Conservation (phyloP, 2,888 invertebrate species). For the Caenorhabditis sp. region DNA sequence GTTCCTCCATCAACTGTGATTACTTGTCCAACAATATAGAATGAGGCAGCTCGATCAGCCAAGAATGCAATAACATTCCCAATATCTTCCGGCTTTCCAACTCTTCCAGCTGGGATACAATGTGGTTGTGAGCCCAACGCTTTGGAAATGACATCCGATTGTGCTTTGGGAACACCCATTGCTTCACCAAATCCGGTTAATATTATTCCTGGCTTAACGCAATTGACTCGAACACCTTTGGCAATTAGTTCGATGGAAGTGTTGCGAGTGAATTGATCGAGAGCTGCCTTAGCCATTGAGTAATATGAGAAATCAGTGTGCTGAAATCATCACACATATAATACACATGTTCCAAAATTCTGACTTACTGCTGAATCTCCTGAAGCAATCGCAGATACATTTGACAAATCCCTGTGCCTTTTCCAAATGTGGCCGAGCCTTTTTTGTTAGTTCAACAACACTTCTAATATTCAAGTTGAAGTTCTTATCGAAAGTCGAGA, state of each 20-base stretch:
- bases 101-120: constrained; percentile 14
- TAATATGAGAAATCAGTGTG: constrained; percentile 8
- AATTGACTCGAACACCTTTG: constrained; percentile 24
- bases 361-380: constrained; percentile 10
- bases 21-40: constrained; percentile 23
- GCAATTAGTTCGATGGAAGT: constrained; percentile 17
- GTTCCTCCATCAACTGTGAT: constrained; percentile 21
- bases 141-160: constrained; percentile 12
- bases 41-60: too few species aligned
- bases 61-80: constrained; percentile 18
- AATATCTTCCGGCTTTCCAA: constrained; percentile 17
- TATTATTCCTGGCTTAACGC: too few species aligned
- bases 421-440: constrained; percentile 7
- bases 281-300: constrained; percentile 16
- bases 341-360: too few species aligned
- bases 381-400: constrained; percentile 13
- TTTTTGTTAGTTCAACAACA: too few species aligned
- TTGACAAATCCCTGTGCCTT: constrained; percentile 18
- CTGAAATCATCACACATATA: not conserved
- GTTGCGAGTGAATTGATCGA: constrained; percentile 30
- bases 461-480: too few species aligned
- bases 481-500: constrained; percentile 10
- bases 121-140: constrained; percentile 3
- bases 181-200: constrained; percentile 34
- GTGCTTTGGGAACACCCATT: constrained; percentile 18